These are phyloP conservation scores for Mercenaria mercenaria DNA, from an alignment of 1,140 invertebrate genomes.

Conservation along the genomic window DNA sequence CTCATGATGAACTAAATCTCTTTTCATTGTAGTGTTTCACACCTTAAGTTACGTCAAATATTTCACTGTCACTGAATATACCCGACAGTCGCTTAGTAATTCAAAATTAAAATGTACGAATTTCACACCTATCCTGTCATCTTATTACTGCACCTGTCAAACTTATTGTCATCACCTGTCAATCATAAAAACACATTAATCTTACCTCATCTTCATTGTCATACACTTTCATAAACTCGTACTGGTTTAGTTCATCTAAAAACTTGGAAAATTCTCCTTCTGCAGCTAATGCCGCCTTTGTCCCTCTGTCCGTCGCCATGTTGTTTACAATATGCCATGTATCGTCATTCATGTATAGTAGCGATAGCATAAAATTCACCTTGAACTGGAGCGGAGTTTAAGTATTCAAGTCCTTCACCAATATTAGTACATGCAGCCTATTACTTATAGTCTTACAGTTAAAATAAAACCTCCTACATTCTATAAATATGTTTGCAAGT, in stretches of 20 bases:
- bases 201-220: conserved; percentile 62
- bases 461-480: too few species aligned
- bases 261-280: conserved; percentile 62
- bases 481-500: too few species aligned
- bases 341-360: conserved; percentile 28
- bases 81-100: too few species aligned
- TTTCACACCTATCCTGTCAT: background rate
- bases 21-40: too few species aligned
- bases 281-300: conserved; percentile 54
- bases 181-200: background rate
- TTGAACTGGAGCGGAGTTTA: conserved; percentile 4
- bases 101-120: too few species aligned
- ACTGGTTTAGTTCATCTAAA: conserved; percentile 65
- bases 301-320: conserved; percentile 59
- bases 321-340: conserved; percentile 42
- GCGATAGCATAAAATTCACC: background rate
- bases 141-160: conserved; percentile 13
- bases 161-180: background rate
- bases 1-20: too few species aligned
- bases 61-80: too few species aligned
- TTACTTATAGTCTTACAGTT: too few species aligned
- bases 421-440: too few species aligned
- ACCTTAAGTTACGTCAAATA: too few species aligned
- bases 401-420: background rate
- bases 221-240: conserved; percentile 66